Percentiles rank a stretch among this genome's conserved stretches.
These are phyloP conservation scores for Cheilosia urbana DNA, from an alignment of 2,888 invertebrate genomes.

Conservation along the genomic window DNA sequence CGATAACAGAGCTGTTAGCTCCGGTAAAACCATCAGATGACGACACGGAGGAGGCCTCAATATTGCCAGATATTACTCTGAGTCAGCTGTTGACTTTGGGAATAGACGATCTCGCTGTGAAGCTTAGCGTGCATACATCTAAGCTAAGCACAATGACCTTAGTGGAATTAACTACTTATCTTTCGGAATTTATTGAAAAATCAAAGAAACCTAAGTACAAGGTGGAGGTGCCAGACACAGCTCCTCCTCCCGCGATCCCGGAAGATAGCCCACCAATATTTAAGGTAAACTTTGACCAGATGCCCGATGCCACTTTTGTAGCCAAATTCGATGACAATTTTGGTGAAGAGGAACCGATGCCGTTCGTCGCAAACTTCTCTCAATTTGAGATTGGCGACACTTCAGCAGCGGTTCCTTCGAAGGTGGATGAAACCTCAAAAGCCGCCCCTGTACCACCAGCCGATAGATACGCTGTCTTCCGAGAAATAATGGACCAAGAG, in stretches of 20 bases:
- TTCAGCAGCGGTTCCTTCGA: conserved; percentile 76
- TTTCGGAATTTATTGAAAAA: conserved; percentile 86
- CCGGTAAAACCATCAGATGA: conserved; percentile 61
- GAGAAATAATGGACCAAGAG: conserved; percentile 92
- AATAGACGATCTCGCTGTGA: conserved; percentile 90
- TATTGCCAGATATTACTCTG: conserved; percentile 89
- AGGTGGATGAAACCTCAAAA: conserved; percentile 55
- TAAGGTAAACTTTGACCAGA: conserved; percentile 83
- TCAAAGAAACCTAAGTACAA: conserved; percentile 81
- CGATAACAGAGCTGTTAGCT: conserved; percentile 72
- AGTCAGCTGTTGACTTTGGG: conserved; percentile 92
- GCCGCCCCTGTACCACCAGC: conserved; percentile 85
- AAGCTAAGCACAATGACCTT: conserved; percentile 93
- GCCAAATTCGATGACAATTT: conserved; percentile 89
- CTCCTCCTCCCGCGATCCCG: not conserved
- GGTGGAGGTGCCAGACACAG: not conserved
- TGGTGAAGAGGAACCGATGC: conserved; percentile 83
- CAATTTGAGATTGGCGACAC: conserved; percentile 84
- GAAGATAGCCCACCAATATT: conserved; percentile 79
- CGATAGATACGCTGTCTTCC: conserved; percentile 94
- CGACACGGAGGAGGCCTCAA: conserved; percentile 71
- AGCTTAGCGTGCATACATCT: conserved; percentile 90
- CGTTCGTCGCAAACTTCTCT: conserved; percentile 89
- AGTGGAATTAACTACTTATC: conserved; percentile 92
- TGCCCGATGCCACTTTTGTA: conserved; percentile 82